Base-by-base conservation (phyloP, 35 echinoderm and acorn worm species). In the Lytechinus pictus region DNA sequence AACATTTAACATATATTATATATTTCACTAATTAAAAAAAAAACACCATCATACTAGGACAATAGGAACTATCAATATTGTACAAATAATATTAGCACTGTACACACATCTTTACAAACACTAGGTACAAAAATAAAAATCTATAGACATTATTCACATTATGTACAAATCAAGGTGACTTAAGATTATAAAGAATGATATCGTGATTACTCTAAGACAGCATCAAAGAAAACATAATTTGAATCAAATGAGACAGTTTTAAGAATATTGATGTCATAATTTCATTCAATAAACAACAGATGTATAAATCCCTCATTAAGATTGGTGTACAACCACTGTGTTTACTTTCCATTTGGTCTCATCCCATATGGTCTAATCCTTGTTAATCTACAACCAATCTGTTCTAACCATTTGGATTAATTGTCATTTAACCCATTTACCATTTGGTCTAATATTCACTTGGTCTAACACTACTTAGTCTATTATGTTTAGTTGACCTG, bases 141-240 rank as follows among this genome's bases (percentile, higher is more conserved):
- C 66, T 79, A 79, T 79, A 79, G 33, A 44, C 66, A 79, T 79
- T 79, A 79, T 79, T 79, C 14, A 79, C 66, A 79, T 79, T 79
- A 24, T 79, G 66, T 79, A 79, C 66, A 79, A 79, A 79, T 1
- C 66, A 79, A 79, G 66, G 66, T 79, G 66, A 79, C 66, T 24
- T 79, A 0, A 79, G 19, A 79, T 5, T 79, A 79, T 5, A 79
- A 79, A 79, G 66, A n/a, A 79, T n/a, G 66, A 79, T 24, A 24
- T 79, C 19, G 1, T 24, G 21, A 24, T 19, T 19, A 79, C n/a
- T 71, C 21, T 24, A 79, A 19, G 8, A 79, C 24, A 24, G 4
- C 21, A 24, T 79, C 16, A n/a, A 79, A 79, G 19, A 19, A 16
- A 79, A 19, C 19, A 79, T 16, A 79, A 16, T 66, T 66, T 14